Evolutionary conservation across 1,140 invertebrate genomes (phyloP), one percentile per base, ranked within the genome.

Genomic region (Chironomus striatipennis): DNA sequence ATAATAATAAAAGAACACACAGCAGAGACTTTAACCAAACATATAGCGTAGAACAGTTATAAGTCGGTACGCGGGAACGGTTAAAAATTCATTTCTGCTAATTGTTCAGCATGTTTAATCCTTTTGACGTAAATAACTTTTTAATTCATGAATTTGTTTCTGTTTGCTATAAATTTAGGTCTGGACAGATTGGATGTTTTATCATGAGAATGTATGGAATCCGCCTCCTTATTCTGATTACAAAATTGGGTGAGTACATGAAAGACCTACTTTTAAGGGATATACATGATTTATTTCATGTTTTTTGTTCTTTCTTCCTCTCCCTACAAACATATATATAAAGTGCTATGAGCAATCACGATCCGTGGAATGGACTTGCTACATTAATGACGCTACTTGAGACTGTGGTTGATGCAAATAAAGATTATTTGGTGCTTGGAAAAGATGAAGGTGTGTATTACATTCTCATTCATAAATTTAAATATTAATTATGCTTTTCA

Each of bases 151-250:
- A 34, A 1, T 12, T 57, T 57, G 12, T 15, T 57, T 57, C 12
- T 57, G 5, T 57, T 57, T 15, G 12, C n/a, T 57, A 12, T n/a
- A 5, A n/a, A 5, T 83, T 2, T 78, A 90, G 89, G 88, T 93
- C 75, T 96, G 93, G 93, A 93, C 91, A 79, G 93, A 96, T 81
- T 96, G 93, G 94, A 91, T 96, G 89, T 85, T 93, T 67, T 93
- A 91, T 80, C 92, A 95, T 80, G 43, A 57, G 15, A 90, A 88
- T 77, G 85, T 94, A 47, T 96, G 93, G 93, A 93, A 94, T 84
- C 93, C 93, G 42, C 92, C 92, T 42, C 93, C 93, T 57, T 90
- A 90, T 75, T 85, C 88, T 73, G 92, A 93, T 82, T 93, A 91
- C 79, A 88, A 88, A 83, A 86, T 92, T 73, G 91, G 91, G 92